A percentile compares a stretch with the other conserved stretches of the same genome.
Evolutionary conservation across 2,797 vertebrate species (phyloP).

Genomic region (Tolypeutes matacus): DNA sequence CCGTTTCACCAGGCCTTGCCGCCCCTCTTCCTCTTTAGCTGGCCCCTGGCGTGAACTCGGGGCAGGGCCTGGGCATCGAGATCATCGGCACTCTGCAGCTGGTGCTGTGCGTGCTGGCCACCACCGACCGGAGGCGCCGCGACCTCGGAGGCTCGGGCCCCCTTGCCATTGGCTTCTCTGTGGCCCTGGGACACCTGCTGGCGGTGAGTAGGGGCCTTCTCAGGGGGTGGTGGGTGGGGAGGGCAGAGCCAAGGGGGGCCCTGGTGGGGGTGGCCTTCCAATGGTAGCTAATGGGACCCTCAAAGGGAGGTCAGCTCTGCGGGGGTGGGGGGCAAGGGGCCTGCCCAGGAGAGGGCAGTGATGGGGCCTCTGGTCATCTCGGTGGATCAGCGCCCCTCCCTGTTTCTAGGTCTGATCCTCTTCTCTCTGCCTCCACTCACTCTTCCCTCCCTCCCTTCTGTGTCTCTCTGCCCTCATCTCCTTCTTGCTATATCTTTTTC

Average conservation of each 20-base stretch:
- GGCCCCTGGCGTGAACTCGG: slow-evolving; percentile 88
- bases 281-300: background rate
- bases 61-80: slow-evolving; percentile 96
- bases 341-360: background rate
- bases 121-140: slow-evolving; percentile 95
- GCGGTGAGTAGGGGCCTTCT: slow-evolving; percentile 90
- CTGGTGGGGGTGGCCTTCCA: background rate
- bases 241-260: background rate
- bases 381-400: background rate
- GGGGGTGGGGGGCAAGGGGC: background rate
- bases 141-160: slow-evolving; percentile 95
- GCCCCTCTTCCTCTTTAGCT: slow-evolving; percentile 79
- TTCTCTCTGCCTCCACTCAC: fast-evolving
- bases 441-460: background rate
- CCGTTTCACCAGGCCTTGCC: background rate
- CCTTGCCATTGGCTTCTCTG: slow-evolving; percentile 96
- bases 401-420: background rate
- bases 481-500: too few species aligned
- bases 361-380: background rate
- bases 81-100: slow-evolving; percentile 97
- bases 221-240: background rate
- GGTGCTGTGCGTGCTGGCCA: slow-evolving; percentile 97
- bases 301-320: background rate
- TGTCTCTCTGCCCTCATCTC: too few species aligned
- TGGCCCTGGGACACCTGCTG: slow-evolving; percentile 95